Evolutionary conservation across 2,797 vertebrate species (phyloP).

Genomic region (Vireo griseus): DNA sequence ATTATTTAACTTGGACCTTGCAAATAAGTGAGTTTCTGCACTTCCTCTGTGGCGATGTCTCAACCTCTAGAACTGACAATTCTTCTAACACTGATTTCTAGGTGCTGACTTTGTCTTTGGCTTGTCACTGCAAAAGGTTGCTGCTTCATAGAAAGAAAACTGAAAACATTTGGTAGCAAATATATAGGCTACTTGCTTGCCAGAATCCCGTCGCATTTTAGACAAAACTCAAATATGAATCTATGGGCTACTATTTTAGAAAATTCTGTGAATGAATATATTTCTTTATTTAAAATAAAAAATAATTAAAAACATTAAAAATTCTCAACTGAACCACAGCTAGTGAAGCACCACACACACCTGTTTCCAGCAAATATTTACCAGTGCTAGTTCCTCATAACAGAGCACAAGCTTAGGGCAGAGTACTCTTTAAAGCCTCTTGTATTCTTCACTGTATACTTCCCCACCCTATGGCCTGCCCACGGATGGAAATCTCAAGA

Average conservation of each 20-base stretch:
- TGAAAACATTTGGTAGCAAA: not conserved
- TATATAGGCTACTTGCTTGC: not conserved
- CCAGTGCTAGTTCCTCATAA: not conserved
- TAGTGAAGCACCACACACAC: not conserved
- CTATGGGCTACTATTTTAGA: not conserved
- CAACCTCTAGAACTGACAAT: not conserved
- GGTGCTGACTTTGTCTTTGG: not conserved
- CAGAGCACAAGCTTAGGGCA: not conserved
- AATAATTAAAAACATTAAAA: not conserved
- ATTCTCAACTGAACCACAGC: not conserved
- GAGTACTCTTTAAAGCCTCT: not conserved
- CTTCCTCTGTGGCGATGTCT: not conserved
- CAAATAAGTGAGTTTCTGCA: fast-evolving
- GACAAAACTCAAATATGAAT: not conserved
- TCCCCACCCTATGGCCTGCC: not conserved
- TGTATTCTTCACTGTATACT: not conserved
- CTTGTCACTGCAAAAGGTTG: not conserved
- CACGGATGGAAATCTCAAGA: constrained; percentile 24
- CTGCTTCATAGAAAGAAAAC: not conserved
- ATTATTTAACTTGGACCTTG: not conserved
- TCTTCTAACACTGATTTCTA: not conserved
- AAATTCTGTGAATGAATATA: not conserved
- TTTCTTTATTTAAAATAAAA: not conserved
- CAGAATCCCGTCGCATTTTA: not conserved
- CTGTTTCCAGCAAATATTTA: not conserved